phyloP scores from a whole-genome alignment of 2,797 vertebrate species.

The Aldrovandia affinis region DNA sequence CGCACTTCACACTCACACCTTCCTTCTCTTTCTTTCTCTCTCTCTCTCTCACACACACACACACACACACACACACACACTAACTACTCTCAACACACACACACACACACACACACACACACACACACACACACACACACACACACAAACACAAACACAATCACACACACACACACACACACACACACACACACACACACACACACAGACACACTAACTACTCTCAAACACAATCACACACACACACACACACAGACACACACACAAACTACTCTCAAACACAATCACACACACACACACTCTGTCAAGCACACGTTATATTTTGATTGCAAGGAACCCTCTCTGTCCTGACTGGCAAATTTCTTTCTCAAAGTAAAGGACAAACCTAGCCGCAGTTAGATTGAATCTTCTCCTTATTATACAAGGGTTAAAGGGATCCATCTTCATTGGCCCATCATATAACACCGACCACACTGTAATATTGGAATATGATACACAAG shows the following conservation, averaged over 20 bases:
- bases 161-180: not conserved
- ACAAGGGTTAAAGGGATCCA: not conserved
- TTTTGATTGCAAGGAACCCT: not conserved
- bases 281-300: not conserved
- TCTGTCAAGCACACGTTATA: not conserved
- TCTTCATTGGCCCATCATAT: conserved; percentile 9
- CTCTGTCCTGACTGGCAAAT: not conserved
- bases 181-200: not conserved
- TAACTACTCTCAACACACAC: not conserved
- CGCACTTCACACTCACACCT: not conserved
- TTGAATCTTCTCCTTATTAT: not conserved
- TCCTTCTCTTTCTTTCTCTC: no score
- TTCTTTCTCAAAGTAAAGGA: not conserved
- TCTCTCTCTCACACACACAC: no score
- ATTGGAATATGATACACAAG: conserved; percentile 16
- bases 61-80: not conserved
- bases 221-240: not conserved
- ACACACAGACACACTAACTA: not conserved
- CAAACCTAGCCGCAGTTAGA: not conserved
- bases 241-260: not conserved
- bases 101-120: not conserved
- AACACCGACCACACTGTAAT: conserved; percentile 11
- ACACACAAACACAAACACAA: not conserved
- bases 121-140: not conserved
- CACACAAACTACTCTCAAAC: not conserved